Percentiles rank a stretch among this genome's conserved stretches.
Evolutionary conservation across 64 coral and sea anemone species (phyloP).

Genomic region (Dendronephthya gigantea): DNA sequence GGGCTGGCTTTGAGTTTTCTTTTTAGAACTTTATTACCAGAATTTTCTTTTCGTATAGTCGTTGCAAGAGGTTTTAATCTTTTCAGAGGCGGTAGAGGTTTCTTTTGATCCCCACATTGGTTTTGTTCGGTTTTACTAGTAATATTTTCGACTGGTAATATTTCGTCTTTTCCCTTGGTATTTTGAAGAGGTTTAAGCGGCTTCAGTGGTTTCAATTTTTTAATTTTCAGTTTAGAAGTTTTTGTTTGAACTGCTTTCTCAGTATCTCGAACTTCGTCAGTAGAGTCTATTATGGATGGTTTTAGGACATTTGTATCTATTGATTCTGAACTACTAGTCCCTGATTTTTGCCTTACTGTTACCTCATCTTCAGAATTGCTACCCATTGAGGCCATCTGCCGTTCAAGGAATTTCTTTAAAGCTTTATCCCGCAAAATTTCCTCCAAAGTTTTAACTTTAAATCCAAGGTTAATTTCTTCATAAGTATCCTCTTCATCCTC

Average conservation of each 20-base stretch:
- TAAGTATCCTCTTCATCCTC: background rate
- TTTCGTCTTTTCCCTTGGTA: background rate
- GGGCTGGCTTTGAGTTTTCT: background rate
- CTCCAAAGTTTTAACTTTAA: slow-evolving; percentile 3
- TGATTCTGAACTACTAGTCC: background rate
- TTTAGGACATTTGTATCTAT: background rate
- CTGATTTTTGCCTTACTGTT: background rate
- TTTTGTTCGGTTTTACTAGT: background rate
- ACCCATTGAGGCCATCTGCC: background rate
- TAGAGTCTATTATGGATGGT: background rate
- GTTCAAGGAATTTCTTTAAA: background rate
- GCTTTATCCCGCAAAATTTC: slow-evolving; percentile 4
- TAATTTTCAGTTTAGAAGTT: background rate
- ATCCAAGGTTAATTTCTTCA: background rate
- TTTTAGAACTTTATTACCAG: background rate
- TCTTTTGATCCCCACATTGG: background rate
- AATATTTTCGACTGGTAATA: background rate
- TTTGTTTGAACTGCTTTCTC: background rate
- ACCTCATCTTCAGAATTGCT: background rate
- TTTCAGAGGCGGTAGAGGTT: background rate
- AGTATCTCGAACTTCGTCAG: background rate
- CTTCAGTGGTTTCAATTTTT: background rate
- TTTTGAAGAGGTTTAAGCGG: background rate
- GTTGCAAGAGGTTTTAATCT: background rate
- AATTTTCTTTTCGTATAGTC: background rate